These are phyloP conservation scores for Petrocephalus schoutedeni DNA, from an alignment of 2,797 vertebrate genomes.

Conservation along the genomic window DNA sequence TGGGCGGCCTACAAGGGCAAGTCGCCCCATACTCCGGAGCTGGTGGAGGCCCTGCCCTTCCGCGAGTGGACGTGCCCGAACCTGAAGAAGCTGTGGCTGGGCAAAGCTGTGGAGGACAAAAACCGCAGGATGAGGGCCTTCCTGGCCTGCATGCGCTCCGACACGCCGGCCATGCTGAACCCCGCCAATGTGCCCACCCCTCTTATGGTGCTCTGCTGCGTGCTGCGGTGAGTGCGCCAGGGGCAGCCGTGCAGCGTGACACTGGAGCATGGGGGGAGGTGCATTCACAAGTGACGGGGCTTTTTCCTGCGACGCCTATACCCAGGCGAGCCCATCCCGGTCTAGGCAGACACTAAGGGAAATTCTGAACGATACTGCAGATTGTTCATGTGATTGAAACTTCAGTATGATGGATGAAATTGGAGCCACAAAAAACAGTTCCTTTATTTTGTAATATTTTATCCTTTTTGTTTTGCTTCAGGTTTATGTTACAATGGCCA, in stretches of 20 bases:
- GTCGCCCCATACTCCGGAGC: constrained; percentile 87
- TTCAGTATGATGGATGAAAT: background rate
- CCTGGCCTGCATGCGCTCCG: constrained; percentile 90
- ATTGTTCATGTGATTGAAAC: background rate
- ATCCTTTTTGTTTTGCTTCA: constrained; percentile 63
- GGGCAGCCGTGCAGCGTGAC: background rate
- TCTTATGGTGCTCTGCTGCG: constrained; percentile 92
- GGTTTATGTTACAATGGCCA: constrained; percentile 97
- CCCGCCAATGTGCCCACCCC: constrained; percentile 83
- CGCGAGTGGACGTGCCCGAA: constrained; percentile 94
- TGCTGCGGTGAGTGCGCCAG: constrained; percentile 73
- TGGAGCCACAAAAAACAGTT: constrained; percentile 27
- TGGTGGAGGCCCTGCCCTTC: constrained; percentile 89
- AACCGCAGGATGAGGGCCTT: constrained; percentile 92
- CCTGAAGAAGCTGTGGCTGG: constrained; percentile 89
- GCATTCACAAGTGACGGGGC: background rate
- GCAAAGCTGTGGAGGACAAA: constrained; percentile 90
- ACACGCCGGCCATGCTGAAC: constrained; percentile 92
- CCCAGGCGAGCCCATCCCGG: background rate
- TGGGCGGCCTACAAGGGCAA: constrained; percentile 96
- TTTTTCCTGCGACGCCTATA: background rate
- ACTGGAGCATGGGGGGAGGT: background rate
- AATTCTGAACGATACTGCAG: background rate
- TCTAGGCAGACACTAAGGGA: background rate
- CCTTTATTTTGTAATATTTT: constrained; percentile 49